Conservation (phyloP, 2,888 invertebrate species). For the Boloria euphrosyne region DNA sequence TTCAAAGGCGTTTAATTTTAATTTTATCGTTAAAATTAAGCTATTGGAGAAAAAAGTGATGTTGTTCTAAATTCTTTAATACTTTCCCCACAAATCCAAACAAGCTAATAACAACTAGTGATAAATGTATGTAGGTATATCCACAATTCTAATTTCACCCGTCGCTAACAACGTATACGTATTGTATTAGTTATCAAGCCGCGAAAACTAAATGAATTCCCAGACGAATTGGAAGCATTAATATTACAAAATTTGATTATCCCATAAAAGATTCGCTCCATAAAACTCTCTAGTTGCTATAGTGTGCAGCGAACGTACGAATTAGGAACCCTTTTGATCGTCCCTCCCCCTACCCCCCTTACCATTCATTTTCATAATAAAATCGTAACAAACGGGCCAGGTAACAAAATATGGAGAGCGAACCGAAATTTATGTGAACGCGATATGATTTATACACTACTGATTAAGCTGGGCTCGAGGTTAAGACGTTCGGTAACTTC, state of each 20-base stretch:
- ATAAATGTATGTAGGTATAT: too few species aligned
- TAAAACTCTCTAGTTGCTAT: slow-evolving; percentile 79
- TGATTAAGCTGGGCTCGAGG: slow-evolving; percentile 29
- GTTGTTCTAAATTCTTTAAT: too few species aligned
- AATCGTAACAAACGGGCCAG: slow-evolving; percentile 81
- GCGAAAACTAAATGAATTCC: slow-evolving; percentile 62
- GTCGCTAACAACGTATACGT: slow-evolving; percentile 5
- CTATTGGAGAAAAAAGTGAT: too few species aligned
- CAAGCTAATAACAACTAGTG: too few species aligned
- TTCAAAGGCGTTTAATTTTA: too few species aligned
- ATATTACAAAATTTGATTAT: slow-evolving; percentile 82
- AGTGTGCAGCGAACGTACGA: slow-evolving; percentile 77
- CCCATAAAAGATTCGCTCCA: slow-evolving; percentile 80
- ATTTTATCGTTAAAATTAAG: too few species aligned
- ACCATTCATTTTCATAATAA: slow-evolving; percentile 83
- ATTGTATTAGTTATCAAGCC: slow-evolving; percentile 30
- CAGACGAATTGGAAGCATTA: slow-evolving; percentile 74
- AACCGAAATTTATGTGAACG: slow-evolving; percentile 74
- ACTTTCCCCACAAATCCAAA: too few species aligned
- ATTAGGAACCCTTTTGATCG: slow-evolving; percentile 81
- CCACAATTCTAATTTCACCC: slow-evolving; percentile 55
- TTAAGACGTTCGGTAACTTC: slow-evolving; percentile 14
- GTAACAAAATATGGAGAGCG: slow-evolving; percentile 81
- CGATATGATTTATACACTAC: slow-evolving; percentile 66
- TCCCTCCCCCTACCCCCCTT: slow-evolving; percentile 50